Percentiles rank a stretch among this genome's conserved stretches.
Evolutionary conservation across 2,888 invertebrate genomes (phyloP).

Genomic region (Xestia xanthographa): DNA sequence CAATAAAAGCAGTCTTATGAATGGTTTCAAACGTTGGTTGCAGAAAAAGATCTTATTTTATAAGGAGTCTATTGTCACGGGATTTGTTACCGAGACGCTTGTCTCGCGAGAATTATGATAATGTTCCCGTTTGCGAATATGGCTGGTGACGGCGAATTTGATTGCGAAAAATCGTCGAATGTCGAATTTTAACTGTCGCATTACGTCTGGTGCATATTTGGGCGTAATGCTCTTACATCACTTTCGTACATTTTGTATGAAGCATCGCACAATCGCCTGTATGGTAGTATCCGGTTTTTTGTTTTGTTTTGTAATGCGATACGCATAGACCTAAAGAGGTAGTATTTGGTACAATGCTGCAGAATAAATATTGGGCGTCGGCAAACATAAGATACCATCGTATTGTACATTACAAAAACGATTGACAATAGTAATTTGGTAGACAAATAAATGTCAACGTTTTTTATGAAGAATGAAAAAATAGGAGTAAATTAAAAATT

Average conservation of each 20-base stretch:
- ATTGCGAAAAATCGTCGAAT: slow-evolving; percentile 30
- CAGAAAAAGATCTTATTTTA: slow-evolving; percentile 38
- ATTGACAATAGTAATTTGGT: neutral
- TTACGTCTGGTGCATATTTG: neutral
- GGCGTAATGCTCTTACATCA: neutral
- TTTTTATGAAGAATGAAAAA: neutral
- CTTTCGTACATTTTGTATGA: neutral
- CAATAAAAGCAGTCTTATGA: slow-evolving; percentile 2
- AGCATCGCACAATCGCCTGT: neutral
- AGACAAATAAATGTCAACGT: neutral
- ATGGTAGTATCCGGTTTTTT: neutral
- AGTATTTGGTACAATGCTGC: neutral
- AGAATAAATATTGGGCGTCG: neutral
- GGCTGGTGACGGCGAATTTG: slow-evolving; percentile 25
- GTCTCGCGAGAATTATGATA: slow-evolving; percentile 54
- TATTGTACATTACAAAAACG: neutral
- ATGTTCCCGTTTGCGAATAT: slow-evolving; percentile 40
- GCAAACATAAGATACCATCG: neutral
- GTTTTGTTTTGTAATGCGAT: neutral
- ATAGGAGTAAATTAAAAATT: neutral
- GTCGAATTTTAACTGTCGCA: slow-evolving; percentile 29
- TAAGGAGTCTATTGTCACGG: slow-evolving; percentile 43
- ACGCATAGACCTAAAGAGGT: neutral
- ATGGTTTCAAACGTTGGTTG: slow-evolving; percentile 12
- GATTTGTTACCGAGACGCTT: slow-evolving; percentile 42